Evolutionary conservation across 1,140 invertebrate species (phyloP).

Genomic region (Leptopilina boulardi): DNA sequence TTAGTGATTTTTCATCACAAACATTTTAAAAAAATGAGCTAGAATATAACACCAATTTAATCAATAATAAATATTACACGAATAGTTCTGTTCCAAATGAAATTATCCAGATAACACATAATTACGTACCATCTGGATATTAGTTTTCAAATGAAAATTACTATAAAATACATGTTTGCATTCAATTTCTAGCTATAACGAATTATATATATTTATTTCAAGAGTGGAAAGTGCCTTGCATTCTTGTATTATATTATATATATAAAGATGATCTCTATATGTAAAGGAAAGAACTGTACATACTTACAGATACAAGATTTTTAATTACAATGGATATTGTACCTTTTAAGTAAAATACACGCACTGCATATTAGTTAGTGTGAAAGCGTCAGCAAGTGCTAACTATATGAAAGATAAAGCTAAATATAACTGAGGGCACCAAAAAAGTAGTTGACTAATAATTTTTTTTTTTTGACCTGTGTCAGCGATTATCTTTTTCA

Average conservation of each 20-base stretch:
- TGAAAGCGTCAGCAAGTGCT: constrained; percentile 76
- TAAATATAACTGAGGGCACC: constrained; percentile 77
- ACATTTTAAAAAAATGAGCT: too few species aligned
- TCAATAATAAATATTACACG: too few species aligned
- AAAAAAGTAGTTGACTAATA: constrained; percentile 69
- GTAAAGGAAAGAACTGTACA: constrained; percentile 26
- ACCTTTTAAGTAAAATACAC: constrained; percentile 71
- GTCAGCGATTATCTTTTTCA: constrained; percentile 33
- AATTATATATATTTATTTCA: too few species aligned
- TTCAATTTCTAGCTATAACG: not conserved
- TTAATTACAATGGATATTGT: constrained; percentile 39
- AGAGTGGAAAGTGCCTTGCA: constrained; percentile 34
- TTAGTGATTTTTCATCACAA: too few species aligned
- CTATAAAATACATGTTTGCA: not conserved
- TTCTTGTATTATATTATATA: constrained; percentile 23
- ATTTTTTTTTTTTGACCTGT: constrained; percentile 70
- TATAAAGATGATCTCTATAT: not conserved
- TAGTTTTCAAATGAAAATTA: not conserved
- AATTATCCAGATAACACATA: too few species aligned
- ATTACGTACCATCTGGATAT: too few species aligned
- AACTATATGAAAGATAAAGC: constrained; percentile 77
- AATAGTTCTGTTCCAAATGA: too few species aligned
- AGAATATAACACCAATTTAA: too few species aligned
- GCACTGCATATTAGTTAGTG: constrained; percentile 71
- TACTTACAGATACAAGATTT: constrained; percentile 10